Percentiles rank a stretch among this genome's conserved stretches.
phyloP scores from a whole-genome alignment of 53 echinoderm and acorn worm genomes.

The Holothuria leucospilota region DNA sequence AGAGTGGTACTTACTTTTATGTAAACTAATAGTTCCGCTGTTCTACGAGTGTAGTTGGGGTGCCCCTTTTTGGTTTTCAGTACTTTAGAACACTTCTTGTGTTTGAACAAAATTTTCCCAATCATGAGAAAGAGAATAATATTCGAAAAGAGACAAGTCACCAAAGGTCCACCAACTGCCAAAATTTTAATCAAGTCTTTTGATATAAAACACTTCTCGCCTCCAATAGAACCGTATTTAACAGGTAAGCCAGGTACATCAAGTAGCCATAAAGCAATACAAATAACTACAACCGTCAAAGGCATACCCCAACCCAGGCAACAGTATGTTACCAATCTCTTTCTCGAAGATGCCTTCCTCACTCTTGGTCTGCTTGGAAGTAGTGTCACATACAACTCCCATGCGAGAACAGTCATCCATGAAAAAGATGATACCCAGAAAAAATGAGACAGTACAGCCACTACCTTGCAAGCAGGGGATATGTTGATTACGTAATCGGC shows the following conservation, averaged over 20 bases:
- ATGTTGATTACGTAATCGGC: background rate
- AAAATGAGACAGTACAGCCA: background rate
- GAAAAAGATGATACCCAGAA: background rate
- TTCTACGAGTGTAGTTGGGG: background rate
- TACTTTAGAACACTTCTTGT: background rate
- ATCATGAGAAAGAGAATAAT: background rate
- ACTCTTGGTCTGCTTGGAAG: background rate
- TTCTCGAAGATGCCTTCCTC: background rate
- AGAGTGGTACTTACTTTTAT: background rate
- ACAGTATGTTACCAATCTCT: background rate
- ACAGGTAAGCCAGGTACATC: background rate
- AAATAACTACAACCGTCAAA: background rate
- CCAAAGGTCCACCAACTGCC: background rate
- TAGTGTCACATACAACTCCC: background rate
- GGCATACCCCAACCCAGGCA: background rate
- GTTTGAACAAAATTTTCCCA: background rate
- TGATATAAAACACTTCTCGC: background rate
- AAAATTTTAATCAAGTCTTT: background rate
- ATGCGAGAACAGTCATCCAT: slow-evolving; percentile 14
- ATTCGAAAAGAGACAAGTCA: background rate
- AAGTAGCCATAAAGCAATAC: background rate
- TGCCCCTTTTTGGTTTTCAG: background rate
- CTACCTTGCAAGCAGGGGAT: background rate
- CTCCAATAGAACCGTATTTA: background rate
- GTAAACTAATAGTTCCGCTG: background rate